Conservation (phyloP, 37 sponge, comb jelly and placozoan species). For the Oopsacas minuta region DNA sequence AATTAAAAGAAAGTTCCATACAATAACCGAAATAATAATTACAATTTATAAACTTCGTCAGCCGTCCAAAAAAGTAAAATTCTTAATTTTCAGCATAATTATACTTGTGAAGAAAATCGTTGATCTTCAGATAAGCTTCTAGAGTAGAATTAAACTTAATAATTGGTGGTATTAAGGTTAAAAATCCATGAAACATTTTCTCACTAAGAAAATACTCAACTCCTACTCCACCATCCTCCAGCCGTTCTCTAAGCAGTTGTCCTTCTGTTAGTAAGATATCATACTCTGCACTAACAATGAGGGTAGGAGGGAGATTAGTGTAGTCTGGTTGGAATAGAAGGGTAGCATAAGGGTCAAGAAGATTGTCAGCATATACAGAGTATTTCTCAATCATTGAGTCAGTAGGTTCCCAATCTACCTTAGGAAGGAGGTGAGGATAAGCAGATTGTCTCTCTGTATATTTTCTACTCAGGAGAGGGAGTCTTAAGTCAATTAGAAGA, state of each 20-base stretch:
- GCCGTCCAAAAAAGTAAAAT: too few relatives aligned
- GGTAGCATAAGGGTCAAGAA: not conserved
- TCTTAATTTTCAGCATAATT: too few relatives aligned
- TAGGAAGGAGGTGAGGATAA: not conserved
- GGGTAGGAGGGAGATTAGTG: not conserved
- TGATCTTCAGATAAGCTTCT: not conserved
- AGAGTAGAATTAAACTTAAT: not conserved
- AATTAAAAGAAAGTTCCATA: too few relatives aligned
- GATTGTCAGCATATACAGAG: not conserved
- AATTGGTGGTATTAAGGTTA: not conserved
- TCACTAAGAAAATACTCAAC: not conserved
- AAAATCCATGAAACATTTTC: slow-evolving; percentile 16
- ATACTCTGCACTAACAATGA: not conserved
- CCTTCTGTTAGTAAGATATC: not conserved
- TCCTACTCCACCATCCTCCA: not conserved
- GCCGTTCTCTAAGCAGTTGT: not conserved
- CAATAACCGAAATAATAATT: too few relatives aligned
- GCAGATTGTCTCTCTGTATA: not conserved
- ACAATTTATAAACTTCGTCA: too few relatives aligned
- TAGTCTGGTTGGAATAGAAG: not conserved
- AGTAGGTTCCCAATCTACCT: not conserved
- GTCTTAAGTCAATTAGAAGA: not conserved
- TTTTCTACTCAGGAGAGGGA: not conserved
- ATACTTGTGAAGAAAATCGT: not conserved
- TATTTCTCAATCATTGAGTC: not conserved